Percentiles rank a stretch among this genome's conserved stretches.
phyloP scores from a whole-genome alignment of 1,140 invertebrate species.

The Polypedilum pembai region DNA sequence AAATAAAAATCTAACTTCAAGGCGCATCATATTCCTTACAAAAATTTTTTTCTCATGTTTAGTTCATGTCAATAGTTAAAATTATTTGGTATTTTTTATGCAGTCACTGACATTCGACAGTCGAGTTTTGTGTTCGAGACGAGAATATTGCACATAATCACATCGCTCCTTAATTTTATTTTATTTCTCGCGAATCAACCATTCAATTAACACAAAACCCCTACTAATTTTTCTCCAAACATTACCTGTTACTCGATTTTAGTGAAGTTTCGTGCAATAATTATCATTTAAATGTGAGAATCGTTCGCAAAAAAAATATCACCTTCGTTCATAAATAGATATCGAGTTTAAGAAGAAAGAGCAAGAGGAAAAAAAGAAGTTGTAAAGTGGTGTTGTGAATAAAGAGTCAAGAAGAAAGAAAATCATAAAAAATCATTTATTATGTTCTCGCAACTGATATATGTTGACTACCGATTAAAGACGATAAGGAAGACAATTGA shows the following conservation, averaged over 20 bases:
- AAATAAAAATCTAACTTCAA: too few species aligned
- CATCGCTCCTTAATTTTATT: slow-evolving; percentile 18
- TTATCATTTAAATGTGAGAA: neutral
- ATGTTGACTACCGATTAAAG: slow-evolving; percentile 16
- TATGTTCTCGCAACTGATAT: slow-evolving; percentile 19
- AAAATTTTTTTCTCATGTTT: too few species aligned
- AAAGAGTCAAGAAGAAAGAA: neutral
- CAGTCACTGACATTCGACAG: neutral
- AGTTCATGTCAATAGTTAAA: neutral
- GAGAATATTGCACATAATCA: neutral
- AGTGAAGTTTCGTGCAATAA: slow-evolving; percentile 10
- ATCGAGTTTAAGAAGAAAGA: too few species aligned
- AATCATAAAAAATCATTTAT: slow-evolving; percentile 26
- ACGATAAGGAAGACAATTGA: neutral
- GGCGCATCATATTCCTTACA: too few species aligned
- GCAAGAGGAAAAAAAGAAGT: neutral
- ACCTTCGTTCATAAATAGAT: neutral
- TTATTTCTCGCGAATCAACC: slow-evolving; percentile 22
- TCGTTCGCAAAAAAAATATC: neutral
- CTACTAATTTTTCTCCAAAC: neutral
- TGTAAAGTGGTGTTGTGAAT: neutral
- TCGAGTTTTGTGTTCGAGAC: slow-evolving; percentile 16
- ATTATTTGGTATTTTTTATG: neutral
- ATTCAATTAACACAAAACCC: slow-evolving; percentile 14
- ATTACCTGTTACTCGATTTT: neutral